These are phyloP conservation scores for Thalpophila matura DNA, from an alignment of 2,888 invertebrate genomes.

Conservation along the genomic window DNA sequence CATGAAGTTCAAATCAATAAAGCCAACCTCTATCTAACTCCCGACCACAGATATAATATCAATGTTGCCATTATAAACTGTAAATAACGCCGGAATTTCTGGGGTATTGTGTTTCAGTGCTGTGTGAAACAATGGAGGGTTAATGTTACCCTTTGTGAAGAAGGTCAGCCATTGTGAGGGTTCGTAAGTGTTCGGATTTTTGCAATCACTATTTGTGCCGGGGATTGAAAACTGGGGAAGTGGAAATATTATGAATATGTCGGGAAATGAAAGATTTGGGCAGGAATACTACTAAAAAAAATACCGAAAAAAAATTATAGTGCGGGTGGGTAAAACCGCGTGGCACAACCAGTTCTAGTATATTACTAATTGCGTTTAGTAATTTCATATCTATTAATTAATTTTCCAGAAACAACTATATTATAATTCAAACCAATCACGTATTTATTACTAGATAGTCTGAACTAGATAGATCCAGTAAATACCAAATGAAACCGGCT, in stretches of 20 bases:
- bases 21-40: constrained; percentile 32
- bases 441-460: neutral
- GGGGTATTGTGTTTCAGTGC: constrained; percentile 46
- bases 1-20: constrained; percentile 14
- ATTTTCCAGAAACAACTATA: neutral
- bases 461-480: constrained; percentile 17
- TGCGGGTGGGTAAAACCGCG: neutral
- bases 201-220: constrained; percentile 44
- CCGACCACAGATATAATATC: constrained; percentile 52
- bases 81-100: constrained; percentile 52
- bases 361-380: neutral
- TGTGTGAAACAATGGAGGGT: constrained; percentile 50
- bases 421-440: neutral
- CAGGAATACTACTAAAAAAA: no score
- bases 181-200: constrained; percentile 46
- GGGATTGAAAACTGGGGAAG: constrained; percentile 26
- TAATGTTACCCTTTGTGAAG: constrained; percentile 54
- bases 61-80: constrained; percentile 54
- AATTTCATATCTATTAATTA: neutral
- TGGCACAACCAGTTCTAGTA: neutral
- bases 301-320: no score
- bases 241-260: neutral
- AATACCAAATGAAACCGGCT: constrained; percentile 19
- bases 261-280: no score
- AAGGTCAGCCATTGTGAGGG: constrained; percentile 53